Evolutionary conservation across 2,113 vertebrate genomes (phyloP), one percentile per base, ranked within the genome.

Genomic region (Ctenomys sociabilis): DNA sequence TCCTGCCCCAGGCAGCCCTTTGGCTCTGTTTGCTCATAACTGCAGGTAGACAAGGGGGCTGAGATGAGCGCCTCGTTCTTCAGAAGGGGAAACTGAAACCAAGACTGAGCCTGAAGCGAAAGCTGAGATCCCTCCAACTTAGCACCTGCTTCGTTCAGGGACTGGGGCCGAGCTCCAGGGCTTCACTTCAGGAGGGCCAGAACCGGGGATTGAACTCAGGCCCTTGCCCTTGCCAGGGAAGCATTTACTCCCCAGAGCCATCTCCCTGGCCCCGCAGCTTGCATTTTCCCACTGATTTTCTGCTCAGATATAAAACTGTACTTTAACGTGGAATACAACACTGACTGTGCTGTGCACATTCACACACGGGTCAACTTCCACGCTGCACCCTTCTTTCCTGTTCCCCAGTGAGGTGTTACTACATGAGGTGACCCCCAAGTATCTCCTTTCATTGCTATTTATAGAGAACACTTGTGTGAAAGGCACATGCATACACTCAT

Each of bases 271-370:
- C n/a, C n/a, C n/a, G n/a, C 4, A 26, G 80, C 59, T 80, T 59
- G 59, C 16, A 63, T 19, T 91, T 83, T 86, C 87, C 89, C 54
- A 84, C 73, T 85, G 66, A 87, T 32, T 88, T 80, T 80, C 40
- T 54, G 49, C 21, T 9, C n/a, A 91, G 80, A 84, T 59, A 75
- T 37, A 78, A 89, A 86, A 73, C 59, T 49, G 26, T 73, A 87
- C 77, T 91, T 94, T 91, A 72, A 70, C 17, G n/a, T 40, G 35
- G 32, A 89, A 5, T 2, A 0, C 70, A 52, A 90, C 0, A 1
- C 37, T 64, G 61, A 87, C 3, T 49, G 70, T 64, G 43, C 66
- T 78, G 61, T 63, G 82, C 30, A 37, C 59, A 85, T 54, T 54
- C n/a, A 54, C 64, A 75, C 7, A 75, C 13, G 19, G 8, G 3